phyloP scores from a whole-genome alignment of 1,140 invertebrate species.

The Papilio machaon region DNA sequence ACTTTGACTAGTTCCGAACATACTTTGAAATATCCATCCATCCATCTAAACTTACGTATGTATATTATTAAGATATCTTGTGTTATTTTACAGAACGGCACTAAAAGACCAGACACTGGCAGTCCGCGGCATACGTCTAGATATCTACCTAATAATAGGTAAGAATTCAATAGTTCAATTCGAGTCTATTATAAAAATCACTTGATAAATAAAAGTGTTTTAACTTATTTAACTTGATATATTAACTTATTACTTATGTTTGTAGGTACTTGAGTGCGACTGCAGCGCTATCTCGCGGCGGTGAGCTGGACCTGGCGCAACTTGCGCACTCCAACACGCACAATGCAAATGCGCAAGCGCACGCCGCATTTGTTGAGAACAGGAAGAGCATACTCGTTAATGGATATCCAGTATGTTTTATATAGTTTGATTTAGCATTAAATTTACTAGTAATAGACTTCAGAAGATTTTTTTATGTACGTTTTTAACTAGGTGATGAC shows the following conservation, averaged over 20 bases:
- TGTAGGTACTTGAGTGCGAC: slow-evolving; percentile 62
- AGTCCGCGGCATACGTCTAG: slow-evolving; percentile 67
- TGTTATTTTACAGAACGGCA: slow-evolving; percentile 59
- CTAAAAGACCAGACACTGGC: slow-evolving; percentile 57
- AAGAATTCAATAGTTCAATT: neutral
- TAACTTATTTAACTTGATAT: neutral
- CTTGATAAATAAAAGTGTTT: too few species aligned
- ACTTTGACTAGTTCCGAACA: too few species aligned
- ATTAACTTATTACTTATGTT: neutral
- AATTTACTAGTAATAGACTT: neutral
- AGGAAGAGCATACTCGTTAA: slow-evolving; percentile 77
- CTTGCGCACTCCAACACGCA: slow-evolving; percentile 48
- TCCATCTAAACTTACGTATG: too few species aligned
- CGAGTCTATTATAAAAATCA: neutral
- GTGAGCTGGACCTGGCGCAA: slow-evolving; percentile 65
- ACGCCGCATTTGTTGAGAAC: slow-evolving; percentile 59
- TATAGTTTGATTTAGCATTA: neutral
- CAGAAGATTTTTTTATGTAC: neutral
- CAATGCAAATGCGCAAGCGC: slow-evolving; percentile 42
- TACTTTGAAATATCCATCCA: too few species aligned
- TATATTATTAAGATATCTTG: neutral
- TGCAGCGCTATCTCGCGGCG: slow-evolving; percentile 66
- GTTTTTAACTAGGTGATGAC: slow-evolving; percentile 66
- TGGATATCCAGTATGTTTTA: slow-evolving; percentile 66
- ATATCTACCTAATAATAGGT: slow-evolving; percentile 61